Evolutionary conservation across 2,888 invertebrate species (phyloP), one percentile per base, ranked within the genome.

Genomic region (Plemyria rubiginata): DNA sequence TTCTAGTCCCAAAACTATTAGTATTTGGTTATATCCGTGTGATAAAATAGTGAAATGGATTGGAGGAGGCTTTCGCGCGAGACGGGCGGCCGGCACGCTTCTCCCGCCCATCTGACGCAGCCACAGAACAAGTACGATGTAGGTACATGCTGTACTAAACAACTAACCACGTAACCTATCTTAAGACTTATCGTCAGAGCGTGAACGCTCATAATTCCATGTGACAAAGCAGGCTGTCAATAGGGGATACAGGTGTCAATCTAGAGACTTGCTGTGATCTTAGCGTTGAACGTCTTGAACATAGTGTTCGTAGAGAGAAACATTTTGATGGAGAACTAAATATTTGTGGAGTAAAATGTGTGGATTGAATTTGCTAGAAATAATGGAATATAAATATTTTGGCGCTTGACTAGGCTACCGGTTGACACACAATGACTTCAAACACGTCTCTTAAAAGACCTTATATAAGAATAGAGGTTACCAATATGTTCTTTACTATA

Each of bases 81-180:
- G 69, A 77, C 89, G 89, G 81, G 82, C 87, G 84, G 80, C 75
- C 77, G 78, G 79, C 74, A 74, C 81, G 80, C 75, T 74, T 72
- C 78, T 78, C 75, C 81, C 84, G 86, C 78, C 77, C 85, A 77
- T 87, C 82, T 90, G 89, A 80, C 89, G 88, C 74, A 78, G 22
- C 49, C 40, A 40, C 28, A 13, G 40, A 22, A 51, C 48, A 43
- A 22, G 29, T 53, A 53, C n/a, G n/a, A n/a, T n/a, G n/a, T n/a
- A n/a, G n/a, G n/a, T n/a, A n/a, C n/a, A n/a, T n/a, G n/a, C n/a
- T n/a, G 29, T 48, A 45, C 45, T 16, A 16, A 45, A 13, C 12
- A 43, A 49, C 38, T 49, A 28, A 9, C 5, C 15, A 40, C 55
- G 48, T 13, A 49, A 50, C 13, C 32, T 55, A 50, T 16, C 11